Conservation (phyloP, 2,113 vertebrate species). For the Machaerirhynchus nigripectus region DNA sequence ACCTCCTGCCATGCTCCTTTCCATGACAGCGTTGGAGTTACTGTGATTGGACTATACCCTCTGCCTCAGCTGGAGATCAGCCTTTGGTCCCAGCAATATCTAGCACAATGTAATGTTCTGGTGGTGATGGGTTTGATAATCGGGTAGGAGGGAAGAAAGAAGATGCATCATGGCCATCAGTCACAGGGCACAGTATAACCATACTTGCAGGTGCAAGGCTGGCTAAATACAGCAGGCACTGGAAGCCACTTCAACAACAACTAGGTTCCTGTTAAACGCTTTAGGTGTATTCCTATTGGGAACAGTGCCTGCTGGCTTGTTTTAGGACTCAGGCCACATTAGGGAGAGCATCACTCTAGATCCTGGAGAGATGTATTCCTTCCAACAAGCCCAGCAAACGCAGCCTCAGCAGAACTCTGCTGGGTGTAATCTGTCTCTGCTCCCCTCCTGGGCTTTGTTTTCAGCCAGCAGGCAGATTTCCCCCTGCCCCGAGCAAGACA, state of each 20-base stretch:
- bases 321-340: neutral
- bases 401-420: neutral
- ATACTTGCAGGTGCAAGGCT: neutral
- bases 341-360: neutral
- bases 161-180: neutral
- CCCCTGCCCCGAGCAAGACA: neutral
- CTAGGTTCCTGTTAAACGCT: neutral
- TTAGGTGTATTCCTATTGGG: neutral
- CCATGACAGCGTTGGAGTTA: rapidly evolving
- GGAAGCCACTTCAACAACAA: neutral
- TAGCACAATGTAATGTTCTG: neutral
- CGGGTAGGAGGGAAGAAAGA: neutral
- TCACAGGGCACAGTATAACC: neutral
- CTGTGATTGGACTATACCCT: rapidly evolving
- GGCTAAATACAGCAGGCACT: neutral
- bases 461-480: neutral
- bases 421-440: neutral
- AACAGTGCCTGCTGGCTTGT: neutral
- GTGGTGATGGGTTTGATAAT: neutral
- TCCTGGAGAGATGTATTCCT: rapidly evolving
- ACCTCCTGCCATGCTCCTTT: neutral
- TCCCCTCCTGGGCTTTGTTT: neutral
- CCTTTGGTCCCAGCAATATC: neutral
- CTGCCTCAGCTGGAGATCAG: neutral
- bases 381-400: rapidly evolving